A percentile compares a stretch with the other conserved stretches of the same genome.
These are phyloP conservation scores for Ephydatia muelleri DNA, from an alignment of 37 sponge, comb jelly and placozoan genomes.

Conservation along the genomic window DNA sequence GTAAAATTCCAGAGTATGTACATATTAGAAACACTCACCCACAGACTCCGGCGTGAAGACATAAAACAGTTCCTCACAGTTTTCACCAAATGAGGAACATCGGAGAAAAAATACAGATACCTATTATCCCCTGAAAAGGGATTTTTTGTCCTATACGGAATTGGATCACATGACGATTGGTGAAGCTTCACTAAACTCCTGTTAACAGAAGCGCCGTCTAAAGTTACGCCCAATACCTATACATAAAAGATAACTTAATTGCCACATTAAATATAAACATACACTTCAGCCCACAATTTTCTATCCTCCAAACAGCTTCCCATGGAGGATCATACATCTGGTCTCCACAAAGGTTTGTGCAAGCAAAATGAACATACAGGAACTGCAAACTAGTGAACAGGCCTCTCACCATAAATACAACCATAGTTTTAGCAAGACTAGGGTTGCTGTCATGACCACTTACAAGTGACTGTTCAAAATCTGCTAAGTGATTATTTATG, in stretches of 20 bases:
- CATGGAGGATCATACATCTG: not conserved
- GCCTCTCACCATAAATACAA: not conserved
- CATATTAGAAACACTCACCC: not conserved
- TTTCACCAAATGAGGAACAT: too few relatives aligned
- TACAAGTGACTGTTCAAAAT: not conserved
- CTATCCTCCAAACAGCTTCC: not conserved
- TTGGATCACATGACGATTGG: too few relatives aligned
- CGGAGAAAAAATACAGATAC: slow-evolving; percentile 18
- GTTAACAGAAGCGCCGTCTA: slow-evolving; percentile 1
- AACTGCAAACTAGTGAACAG: not conserved
- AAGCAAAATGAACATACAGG: slow-evolving; percentile 2
- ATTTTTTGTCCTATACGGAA: slow-evolving; percentile 4
- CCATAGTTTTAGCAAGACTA: slow-evolving; percentile 9
- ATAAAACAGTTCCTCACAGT: too few relatives aligned
- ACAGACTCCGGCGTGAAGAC: not conserved
- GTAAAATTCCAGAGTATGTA: not conserved
- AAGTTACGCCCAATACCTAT: slow-evolving; percentile 7
- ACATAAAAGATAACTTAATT: too few relatives aligned
- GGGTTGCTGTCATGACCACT: not conserved
- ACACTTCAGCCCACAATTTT: too few relatives aligned
- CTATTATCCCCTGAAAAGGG: not conserved
- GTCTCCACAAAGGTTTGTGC: not conserved
- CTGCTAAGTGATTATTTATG: not conserved
- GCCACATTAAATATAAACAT: too few relatives aligned
- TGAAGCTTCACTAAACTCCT: too few relatives aligned